Evolutionary conservation across 2,113 vertebrate species (phyloP).

Genomic region (Laticauda colubrina): DNA sequence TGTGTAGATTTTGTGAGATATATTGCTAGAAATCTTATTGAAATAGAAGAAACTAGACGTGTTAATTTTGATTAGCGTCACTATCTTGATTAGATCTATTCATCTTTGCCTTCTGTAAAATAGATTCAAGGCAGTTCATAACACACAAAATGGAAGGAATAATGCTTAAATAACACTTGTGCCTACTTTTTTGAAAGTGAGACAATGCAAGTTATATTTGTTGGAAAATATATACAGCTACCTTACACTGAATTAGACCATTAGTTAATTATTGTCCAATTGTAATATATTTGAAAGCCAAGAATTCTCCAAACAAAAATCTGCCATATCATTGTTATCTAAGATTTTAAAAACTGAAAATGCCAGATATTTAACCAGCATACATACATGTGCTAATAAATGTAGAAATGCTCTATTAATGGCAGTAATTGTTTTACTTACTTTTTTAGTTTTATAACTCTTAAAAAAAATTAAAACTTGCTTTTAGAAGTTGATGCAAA

Average conservation of each 20-base stretch:
- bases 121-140: background rate
- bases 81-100: background rate
- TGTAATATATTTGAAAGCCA: background rate
- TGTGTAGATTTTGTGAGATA: background rate
- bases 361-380: background rate
- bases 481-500: background rate
- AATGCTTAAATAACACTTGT: background rate
- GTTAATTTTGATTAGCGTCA: background rate
- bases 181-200: background rate
- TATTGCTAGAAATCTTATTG: background rate
- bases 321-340: background rate
- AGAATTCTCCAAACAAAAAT: background rate
- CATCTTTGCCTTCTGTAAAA: background rate
- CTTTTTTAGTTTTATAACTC: background rate
- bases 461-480: background rate
- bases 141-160: background rate
- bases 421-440: background rate
- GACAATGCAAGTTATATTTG: background rate
- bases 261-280: background rate
- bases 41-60: background rate
- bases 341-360: background rate
- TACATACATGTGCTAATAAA: background rate
- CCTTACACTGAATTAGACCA: background rate
- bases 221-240: background rate
- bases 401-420: background rate